A percentile compares a stretch with the other conserved stretches of the same genome.
Evolutionary conservation across 2,113 vertebrate species (phyloP).

Genomic region (Microcebus ravelobensis): DNA sequence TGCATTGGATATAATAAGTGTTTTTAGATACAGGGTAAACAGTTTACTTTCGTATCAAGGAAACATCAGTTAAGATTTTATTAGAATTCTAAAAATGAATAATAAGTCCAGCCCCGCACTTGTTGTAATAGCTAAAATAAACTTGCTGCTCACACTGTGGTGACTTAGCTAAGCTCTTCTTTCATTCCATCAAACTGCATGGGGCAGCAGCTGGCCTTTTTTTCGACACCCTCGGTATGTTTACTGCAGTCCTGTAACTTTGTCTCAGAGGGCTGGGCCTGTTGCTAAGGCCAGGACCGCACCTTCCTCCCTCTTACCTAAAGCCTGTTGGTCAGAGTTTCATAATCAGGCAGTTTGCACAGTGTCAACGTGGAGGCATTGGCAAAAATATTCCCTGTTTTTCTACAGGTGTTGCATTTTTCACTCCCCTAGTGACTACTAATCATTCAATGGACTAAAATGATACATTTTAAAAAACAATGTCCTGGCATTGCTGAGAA

Average conservation of each 20-base stretch:
- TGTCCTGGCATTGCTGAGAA: conserved; percentile 84
- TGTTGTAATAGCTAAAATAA: conserved; percentile 83
- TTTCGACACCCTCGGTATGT: conserved; percentile 72
- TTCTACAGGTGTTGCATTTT: conserved; percentile 87
- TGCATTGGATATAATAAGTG: neutral
- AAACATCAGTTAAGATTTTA: conserved; percentile 79
- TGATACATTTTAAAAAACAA: conserved; percentile 84
- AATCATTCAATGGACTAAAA: conserved; percentile 79
- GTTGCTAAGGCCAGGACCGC: conserved; percentile 77
- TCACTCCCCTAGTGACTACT: conserved; percentile 78
- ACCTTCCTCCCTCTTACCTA: conserved; percentile 76
- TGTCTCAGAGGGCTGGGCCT: conserved; percentile 64
- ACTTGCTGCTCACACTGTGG: conserved; percentile 64
- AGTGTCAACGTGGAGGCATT: conserved; percentile 34
- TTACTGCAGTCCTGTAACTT: conserved; percentile 78
- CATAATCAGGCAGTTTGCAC: conserved; percentile 57
- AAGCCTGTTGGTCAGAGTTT: conserved; percentile 69
- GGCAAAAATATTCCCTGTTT: conserved; percentile 68
- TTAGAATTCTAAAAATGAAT: conserved; percentile 78
- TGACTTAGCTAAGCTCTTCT: conserved; percentile 77
- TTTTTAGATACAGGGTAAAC: conserved; percentile 83
- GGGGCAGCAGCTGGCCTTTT: conserved; percentile 76
- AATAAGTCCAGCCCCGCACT: conserved; percentile 74
- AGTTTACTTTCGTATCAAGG: conserved; percentile 78
- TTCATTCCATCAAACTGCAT: conserved; percentile 66